Base-by-base conservation (phyloP, 2,888 invertebrate genomes). In the Luperina testacea region DNA sequence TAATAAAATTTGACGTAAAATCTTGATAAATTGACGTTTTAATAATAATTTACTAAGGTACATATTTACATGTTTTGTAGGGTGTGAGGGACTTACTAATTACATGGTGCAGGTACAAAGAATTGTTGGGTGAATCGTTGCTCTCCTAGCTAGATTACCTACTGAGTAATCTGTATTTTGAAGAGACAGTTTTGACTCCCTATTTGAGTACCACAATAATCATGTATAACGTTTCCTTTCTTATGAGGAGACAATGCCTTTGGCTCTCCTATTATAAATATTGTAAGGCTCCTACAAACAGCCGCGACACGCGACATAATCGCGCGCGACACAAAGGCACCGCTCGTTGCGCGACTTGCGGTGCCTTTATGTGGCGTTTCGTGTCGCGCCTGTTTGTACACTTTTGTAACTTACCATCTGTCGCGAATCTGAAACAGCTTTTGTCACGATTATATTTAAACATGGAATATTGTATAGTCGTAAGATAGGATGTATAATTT, bases 21-120 rank as follows among this genome's bases (percentile, higher is more conserved):
- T 57, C 78, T 79, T 65, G n/a, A 84, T 45, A 38, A 70, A 70
- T 84, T 38, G 45, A 3, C 24, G 2, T 57, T 76, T 11, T 57
- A 11, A 57, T 11, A 11, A 11, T 57, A 11, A 11, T 57, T 11
- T 57, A 57, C n/a, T n/a, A 11, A 57, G 11, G 11, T 48, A 48
- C 48, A 48, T 48, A 48, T 0, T 11, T 45, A 45, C 42, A 45
- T 3, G 4, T 15, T 48, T 48, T 48, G 17, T 51, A 51, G 17
- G 17, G 17, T 6, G 17, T 51, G 51, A 51, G 6, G 6, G 51
- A 6, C 17, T 17, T 51, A 17, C 48, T 6, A 5, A 6, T 20
- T 51, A 51, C 51, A 17, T 57, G 57, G 9, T 4, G 11, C n/a
- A 24, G 24, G 53, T 8, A 4, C 1, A 57, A 57, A 0, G 24